Percentiles rank a stretch among this genome's conserved stretches.
These are phyloP conservation scores for Calidris pygmaea DNA, from an alignment of 2,113 vertebrate genomes.

Conservation along the genomic window DNA sequence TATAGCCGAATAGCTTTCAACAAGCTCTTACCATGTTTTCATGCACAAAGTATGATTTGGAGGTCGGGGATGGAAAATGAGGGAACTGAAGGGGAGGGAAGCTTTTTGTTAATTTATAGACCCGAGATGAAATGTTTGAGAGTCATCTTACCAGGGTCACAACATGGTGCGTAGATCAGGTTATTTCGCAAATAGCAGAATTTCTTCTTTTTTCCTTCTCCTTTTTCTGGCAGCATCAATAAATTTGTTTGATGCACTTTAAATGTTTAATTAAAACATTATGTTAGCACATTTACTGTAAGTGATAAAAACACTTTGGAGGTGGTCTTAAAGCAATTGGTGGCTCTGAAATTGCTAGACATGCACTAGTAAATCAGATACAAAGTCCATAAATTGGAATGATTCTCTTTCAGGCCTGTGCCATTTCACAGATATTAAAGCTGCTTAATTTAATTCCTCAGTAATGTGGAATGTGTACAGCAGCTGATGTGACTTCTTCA, in stretches of 20 bases:
- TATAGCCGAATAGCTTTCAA: slow-evolving; percentile 42
- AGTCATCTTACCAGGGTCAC: slow-evolving; percentile 5
- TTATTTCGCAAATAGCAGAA: slow-evolving; percentile 38
- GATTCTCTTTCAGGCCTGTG: slow-evolving; percentile 37
- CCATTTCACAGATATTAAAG: slow-evolving; percentile 57
- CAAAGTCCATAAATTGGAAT: slow-evolving; percentile 42
- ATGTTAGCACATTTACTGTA: slow-evolving; percentile 65
- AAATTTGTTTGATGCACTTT: slow-evolving; percentile 70
- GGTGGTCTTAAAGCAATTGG: slow-evolving; percentile 63
- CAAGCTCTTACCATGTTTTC: slow-evolving; percentile 49
- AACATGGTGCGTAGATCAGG: background rate
- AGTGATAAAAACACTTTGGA: slow-evolving; percentile 62
- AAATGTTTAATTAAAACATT: slow-evolving; percentile 76
- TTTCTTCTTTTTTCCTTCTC: background rate
- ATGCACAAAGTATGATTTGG: slow-evolving; percentile 33
- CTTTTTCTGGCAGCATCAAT: slow-evolving; percentile 45
- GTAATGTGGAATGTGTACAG: slow-evolving; percentile 48
- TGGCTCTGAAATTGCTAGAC: slow-evolving; percentile 31
- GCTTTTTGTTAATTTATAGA: slow-evolving; percentile 38
- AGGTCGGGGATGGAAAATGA: slow-evolving; percentile 20
- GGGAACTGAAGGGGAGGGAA: background rate
- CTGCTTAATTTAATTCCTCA: slow-evolving; percentile 46
- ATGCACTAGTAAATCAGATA: slow-evolving; percentile 53
- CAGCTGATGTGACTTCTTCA: slow-evolving; percentile 59
- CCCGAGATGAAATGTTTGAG: slow-evolving; percentile 20